Conservation (phyloP, 1,140 invertebrate genomes). For the Danaus melanippus region DNA sequence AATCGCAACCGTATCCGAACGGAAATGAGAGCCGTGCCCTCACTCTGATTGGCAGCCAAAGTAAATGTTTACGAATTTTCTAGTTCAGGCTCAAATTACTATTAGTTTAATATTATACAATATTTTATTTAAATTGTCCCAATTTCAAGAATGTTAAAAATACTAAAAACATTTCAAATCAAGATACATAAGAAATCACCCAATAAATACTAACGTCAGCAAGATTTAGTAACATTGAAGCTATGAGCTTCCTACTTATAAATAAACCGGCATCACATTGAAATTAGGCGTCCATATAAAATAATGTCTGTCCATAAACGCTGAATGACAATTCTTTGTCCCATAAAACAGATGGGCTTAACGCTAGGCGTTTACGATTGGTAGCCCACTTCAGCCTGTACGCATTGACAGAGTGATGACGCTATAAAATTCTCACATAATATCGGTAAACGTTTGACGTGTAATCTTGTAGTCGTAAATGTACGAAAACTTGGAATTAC, state of each 20-base stretch:
- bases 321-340: conserved; percentile 37
- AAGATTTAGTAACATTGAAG: conserved; percentile 8
- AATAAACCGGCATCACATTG: conserved; percentile 23
- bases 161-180: no score
- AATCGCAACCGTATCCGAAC: conserved; percentile 37
- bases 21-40: conserved; percentile 48
- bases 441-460: conserved; percentile 55
- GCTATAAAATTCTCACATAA: conserved; percentile 47
- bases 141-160: no score
- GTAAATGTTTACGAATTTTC: conserved; percentile 17
- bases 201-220: neutral
- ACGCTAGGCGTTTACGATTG: conserved; percentile 50
- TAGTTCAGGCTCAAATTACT: conserved; percentile 3
- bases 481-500: conserved; percentile 15
- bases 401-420: conserved; percentile 45
- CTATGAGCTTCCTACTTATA: conserved; percentile 24
- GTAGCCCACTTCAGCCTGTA: conserved; percentile 42
- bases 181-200: no score
- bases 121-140: no score
- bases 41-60: conserved; percentile 45
- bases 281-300: conserved; percentile 2
- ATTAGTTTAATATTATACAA: no score
- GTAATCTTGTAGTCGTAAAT: conserved; percentile 27
- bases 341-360: conserved; percentile 51
- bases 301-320: conserved; percentile 32